phyloP scores from a whole-genome alignment of 2,113 vertebrate genomes.

The Microtus montanus region DNA sequence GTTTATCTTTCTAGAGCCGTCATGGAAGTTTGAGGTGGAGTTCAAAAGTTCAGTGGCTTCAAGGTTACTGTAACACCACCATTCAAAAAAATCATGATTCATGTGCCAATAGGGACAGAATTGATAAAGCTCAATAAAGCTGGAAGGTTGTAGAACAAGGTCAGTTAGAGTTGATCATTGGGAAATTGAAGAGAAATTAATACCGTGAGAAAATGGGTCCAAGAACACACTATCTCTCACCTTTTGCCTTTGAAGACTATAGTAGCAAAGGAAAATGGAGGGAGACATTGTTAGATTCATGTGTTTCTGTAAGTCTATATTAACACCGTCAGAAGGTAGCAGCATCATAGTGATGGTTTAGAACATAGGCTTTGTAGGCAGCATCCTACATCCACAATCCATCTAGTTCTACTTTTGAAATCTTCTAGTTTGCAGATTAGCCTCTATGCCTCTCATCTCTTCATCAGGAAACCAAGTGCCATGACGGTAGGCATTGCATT shows the following conservation, averaged over 20 bases:
- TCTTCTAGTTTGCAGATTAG: background rate
- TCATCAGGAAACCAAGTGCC: background rate
- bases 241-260: background rate
- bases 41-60: background rate
- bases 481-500: background rate
- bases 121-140: background rate
- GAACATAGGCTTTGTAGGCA: background rate
- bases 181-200: conserved; percentile 14
- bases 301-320: background rate
- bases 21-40: background rate
- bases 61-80: background rate
- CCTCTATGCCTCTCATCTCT: background rate
- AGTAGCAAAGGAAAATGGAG: background rate
- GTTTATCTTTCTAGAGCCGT: background rate
- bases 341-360: background rate
- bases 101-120: background rate
- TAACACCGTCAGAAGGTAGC: too few relatives aligned
- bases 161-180: background rate
- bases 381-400: background rate
- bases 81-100: background rate
- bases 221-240: background rate
- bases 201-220: background rate
- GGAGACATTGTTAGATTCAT: background rate
- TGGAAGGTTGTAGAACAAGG: background rate
- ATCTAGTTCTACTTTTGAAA: background rate